These are phyloP conservation scores for Chelonia mydas DNA, from an alignment of 2,797 vertebrate genomes.

Conservation along the genomic window DNA sequence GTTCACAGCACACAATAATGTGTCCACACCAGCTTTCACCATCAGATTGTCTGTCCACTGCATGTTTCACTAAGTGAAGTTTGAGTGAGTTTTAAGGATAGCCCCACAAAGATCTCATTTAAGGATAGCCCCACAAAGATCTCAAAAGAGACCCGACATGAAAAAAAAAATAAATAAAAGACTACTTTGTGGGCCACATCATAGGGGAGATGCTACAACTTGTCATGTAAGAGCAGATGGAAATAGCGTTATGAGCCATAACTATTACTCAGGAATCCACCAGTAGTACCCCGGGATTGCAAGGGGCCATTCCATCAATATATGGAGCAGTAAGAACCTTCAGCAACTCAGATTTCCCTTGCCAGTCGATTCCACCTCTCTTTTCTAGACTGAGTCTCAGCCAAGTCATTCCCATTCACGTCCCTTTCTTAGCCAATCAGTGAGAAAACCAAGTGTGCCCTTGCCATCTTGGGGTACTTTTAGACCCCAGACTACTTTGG, in stretches of 20 bases:
- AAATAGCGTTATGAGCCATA: conserved; percentile 15
- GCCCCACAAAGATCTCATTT: neutral
- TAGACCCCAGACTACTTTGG: neutral
- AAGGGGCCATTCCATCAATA: neutral
- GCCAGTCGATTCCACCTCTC: conserved; percentile 9
- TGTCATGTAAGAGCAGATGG: conserved; percentile 24
- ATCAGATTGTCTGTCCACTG: neutral
- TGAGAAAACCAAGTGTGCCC: neutral
- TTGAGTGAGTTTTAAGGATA: neutral
- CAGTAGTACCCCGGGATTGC: neutral
- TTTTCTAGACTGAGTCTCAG: neutral
- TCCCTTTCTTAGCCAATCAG: conserved; percentile 27
- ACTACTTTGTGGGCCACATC: conserved; percentile 15
- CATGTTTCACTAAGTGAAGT: neutral
- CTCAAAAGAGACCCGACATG: neutral
- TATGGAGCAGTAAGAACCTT: neutral
- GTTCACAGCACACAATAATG: neutral
- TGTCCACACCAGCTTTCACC: neutral
- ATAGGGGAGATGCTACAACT: neutral
- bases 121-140: neutral
- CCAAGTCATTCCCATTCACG: neutral
- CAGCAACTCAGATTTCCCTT: neutral
- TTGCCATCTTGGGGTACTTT: neutral
- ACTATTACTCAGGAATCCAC: neutral
- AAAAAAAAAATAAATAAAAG: neutral